Evolutionary conservation across 2,888 invertebrate species (phyloP), one percentile per base, ranked within the genome.

Genomic region (Amphipoea lucens): DNA sequence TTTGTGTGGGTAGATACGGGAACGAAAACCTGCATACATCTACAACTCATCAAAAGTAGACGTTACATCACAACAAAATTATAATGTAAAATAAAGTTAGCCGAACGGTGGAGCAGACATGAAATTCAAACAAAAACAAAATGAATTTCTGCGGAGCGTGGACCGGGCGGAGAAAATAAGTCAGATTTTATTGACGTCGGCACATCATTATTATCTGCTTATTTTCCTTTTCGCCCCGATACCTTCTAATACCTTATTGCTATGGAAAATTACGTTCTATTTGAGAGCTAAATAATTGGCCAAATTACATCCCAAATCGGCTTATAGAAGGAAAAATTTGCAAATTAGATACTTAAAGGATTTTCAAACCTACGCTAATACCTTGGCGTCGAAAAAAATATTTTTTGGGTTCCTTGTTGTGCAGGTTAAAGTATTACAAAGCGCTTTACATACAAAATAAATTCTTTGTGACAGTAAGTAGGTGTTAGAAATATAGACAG

Each of bases 321-420:
- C 95, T 96, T 95, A 94, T 83, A 88, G 89, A 86, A 90, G 89
- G 85, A 93, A 95, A 94, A 94, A 92, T 90, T 92, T 89, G 88
- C 92, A 95, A 96, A 96, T 96, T 94, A 95, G 94, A 90, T 94
- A 94, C 95, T 96, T 95, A 94, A 93, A 93, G 92, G 94, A 95
- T 95, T 94, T 93, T 81, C 87, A 77, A 90, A 88, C 90, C 91
- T 90, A 90, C 91, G 84, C 83, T 66, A 70, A 42, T 62, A 20
- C 48, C 4, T 63, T 40, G 40, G 71, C 42, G 42, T 66, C 45
- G 65, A 74, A 70, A 79, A 75, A 69, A 45, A 36, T 78, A 20
- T 65, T 84, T 68, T 81, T 79, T 72, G 75, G 74, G 81, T 81
- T 78, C 83, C 76, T 60, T 65, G 14, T 66, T 17, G 7, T 45